These are phyloP conservation scores for Drosophila sulfurigaster DNA, from an alignment of 1,140 invertebrate genomes.

Conservation along the genomic window DNA sequence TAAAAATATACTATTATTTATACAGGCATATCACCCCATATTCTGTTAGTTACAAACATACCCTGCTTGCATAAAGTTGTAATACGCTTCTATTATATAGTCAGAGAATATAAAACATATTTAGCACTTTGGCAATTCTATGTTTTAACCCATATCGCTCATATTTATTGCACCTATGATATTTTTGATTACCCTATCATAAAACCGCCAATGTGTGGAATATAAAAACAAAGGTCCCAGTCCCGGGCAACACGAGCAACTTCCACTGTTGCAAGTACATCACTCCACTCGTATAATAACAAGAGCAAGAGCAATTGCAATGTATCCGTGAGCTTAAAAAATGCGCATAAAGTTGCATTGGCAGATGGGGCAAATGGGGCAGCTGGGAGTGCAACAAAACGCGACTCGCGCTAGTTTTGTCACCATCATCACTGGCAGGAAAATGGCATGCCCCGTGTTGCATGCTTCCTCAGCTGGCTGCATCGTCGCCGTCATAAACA, in stretches of 20 bases:
- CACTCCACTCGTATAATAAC: slow-evolving; percentile 21
- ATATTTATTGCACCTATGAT: slow-evolving; percentile 2
- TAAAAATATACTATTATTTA: too few species aligned
- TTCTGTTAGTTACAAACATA: too few species aligned
- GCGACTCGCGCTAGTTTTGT: slow-evolving; percentile 32
- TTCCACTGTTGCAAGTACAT: neutral
- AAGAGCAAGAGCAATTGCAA: slow-evolving; percentile 10
- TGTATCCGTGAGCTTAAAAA: slow-evolving; percentile 50
- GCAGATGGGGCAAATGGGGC: slow-evolving; percentile 26
- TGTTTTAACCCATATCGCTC: too few species aligned
- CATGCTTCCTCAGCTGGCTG: slow-evolving; percentile 53
- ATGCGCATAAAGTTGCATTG: slow-evolving; percentile 73
- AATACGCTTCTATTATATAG: too few species aligned
- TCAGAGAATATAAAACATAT: too few species aligned
- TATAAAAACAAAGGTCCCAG: slow-evolving; percentile 2
- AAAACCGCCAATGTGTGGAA: slow-evolving; percentile 27
- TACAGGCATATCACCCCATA: too few species aligned
- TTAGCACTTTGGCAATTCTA: too few species aligned
- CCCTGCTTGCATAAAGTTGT: too few species aligned
- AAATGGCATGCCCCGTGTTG: slow-evolving; percentile 12
- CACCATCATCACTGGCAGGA: slow-evolving; percentile 15
- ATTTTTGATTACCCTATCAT: slow-evolving; percentile 46
- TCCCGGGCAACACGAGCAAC: neutral
- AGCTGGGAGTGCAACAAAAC: slow-evolving; percentile 11
- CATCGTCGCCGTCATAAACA: slow-evolving; percentile 79